Evolutionary conservation across 2,888 invertebrate genomes (phyloP).

Genomic region (Acleris laterana): DNA sequence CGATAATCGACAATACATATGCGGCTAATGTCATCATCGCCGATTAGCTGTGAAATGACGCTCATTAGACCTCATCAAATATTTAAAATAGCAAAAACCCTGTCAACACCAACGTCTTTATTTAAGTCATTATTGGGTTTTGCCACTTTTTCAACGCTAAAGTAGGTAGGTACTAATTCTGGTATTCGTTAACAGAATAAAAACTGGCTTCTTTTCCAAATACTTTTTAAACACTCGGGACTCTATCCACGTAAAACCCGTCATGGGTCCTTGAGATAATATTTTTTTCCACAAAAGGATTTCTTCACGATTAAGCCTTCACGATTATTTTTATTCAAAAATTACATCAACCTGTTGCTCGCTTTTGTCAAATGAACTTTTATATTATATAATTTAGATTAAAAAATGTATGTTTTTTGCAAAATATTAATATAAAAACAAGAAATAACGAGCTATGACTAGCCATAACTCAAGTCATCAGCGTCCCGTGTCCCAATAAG

Average conservation of each 20-base stretch:
- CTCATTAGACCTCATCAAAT: conserved; percentile 78
- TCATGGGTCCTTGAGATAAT: too few species aligned
- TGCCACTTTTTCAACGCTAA: conserved; percentile 12
- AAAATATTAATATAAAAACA: background rate
- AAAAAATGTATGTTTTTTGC: background rate
- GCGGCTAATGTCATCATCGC: conserved; percentile 66
- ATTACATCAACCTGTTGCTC: too few species aligned
- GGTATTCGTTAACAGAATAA: background rate
- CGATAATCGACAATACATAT: conserved; percentile 76
- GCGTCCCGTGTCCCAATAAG: conserved; percentile 18
- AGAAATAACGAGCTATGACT: conserved; percentile 2
- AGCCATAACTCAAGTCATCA: conserved; percentile 31
- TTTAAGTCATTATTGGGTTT: conserved; percentile 42
- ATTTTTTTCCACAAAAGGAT: too few species aligned
- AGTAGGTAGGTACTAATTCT: background rate
- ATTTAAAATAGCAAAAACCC: conserved; percentile 70
- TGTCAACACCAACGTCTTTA: conserved; percentile 59
- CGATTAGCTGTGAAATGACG: conserved; percentile 71
- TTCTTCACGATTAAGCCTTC: too few species aligned
- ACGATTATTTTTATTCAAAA: too few species aligned
- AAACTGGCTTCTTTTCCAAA: background rate
- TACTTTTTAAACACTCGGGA: background rate
- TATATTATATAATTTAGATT: too few species aligned
- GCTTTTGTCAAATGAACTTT: too few species aligned
- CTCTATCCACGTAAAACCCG: background rate